Evolutionary conservation across 2,797 vertebrate species (phyloP).

Genomic region (Antrozous pallidus): DNA sequence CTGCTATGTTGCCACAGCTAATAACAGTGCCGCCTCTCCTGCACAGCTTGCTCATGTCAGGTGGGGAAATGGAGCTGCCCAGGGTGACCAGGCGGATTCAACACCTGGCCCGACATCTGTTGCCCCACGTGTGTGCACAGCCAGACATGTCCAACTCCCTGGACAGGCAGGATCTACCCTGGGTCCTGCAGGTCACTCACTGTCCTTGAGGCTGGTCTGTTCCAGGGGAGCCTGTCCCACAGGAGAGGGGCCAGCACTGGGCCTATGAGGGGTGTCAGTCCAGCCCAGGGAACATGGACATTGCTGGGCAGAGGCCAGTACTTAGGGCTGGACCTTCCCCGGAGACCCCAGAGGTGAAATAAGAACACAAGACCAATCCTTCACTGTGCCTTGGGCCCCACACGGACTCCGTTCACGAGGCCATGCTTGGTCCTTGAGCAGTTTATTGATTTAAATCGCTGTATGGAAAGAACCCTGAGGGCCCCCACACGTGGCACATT

Average conservation of each 20-base stretch:
- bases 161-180: not conserved
- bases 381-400: not conserved
- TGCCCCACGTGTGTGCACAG: not conserved
- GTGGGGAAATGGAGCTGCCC: not conserved
- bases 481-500: not conserved
- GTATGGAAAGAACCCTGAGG: slow-evolving; percentile 1
- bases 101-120: not conserved
- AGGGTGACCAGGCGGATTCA: too few relatives aligned
- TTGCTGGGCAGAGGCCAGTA: not conserved
- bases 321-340: not conserved
- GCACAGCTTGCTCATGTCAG: not conserved
- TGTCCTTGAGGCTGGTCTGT: not conserved
- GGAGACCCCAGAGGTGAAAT: too few relatives aligned
- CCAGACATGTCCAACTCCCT: not conserved
- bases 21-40: not conserved
- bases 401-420: not conserved
- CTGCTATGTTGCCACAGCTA: not conserved
- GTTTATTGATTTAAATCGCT: slow-evolving; percentile 52
- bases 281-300: not conserved
- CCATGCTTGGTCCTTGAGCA: not conserved
- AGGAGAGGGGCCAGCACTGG: not conserved
- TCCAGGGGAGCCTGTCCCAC: not conserved
- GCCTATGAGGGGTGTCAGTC: not conserved
- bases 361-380: accelerated
- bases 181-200: not conserved